phyloP scores from a whole-genome alignment of 2,113 vertebrate species.

The Vanacampus margaritifer region DNA sequence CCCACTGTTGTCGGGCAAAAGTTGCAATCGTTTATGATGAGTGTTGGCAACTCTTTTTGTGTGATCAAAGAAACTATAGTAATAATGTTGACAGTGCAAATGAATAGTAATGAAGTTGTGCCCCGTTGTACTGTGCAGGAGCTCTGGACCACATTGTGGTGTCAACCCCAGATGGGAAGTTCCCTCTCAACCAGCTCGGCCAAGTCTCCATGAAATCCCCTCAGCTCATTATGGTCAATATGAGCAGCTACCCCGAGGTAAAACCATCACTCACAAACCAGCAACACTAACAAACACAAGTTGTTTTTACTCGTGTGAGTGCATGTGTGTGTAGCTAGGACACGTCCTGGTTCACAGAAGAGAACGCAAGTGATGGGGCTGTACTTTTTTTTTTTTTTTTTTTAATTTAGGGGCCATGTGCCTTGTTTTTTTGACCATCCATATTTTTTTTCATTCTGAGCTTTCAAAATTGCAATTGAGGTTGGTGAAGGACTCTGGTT shows the following conservation, averaged over 20 bases:
- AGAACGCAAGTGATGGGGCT: neutral
- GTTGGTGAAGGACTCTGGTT: too few relatives aligned
- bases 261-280: conserved; percentile 40
- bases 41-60: neutral
- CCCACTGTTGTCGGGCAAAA: too few relatives aligned
- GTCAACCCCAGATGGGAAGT: conserved; percentile 85
- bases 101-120: neutral
- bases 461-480: too few relatives aligned
- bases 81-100: neutral
- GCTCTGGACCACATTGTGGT: conserved; percentile 88
- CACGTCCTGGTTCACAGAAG: neutral
- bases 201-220: conserved; percentile 94
- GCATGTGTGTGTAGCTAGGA: conserved; percentile 17
- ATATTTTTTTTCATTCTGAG: too few relatives aligned
- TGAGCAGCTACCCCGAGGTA: conserved; percentile 92
- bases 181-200: conserved; percentile 91
- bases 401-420: too few relatives aligned
- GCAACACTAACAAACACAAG: neutral
- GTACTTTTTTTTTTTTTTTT: too few relatives aligned
- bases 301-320: too few relatives aligned
- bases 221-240: conserved; percentile 88
- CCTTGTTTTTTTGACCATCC: too few relatives aligned
- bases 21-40: neutral
- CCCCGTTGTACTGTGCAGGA: conserved; percentile 70
- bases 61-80: neutral